Base-by-base conservation (phyloP, 2,797 vertebrate species). In the Diceros bicornis region DNA sequence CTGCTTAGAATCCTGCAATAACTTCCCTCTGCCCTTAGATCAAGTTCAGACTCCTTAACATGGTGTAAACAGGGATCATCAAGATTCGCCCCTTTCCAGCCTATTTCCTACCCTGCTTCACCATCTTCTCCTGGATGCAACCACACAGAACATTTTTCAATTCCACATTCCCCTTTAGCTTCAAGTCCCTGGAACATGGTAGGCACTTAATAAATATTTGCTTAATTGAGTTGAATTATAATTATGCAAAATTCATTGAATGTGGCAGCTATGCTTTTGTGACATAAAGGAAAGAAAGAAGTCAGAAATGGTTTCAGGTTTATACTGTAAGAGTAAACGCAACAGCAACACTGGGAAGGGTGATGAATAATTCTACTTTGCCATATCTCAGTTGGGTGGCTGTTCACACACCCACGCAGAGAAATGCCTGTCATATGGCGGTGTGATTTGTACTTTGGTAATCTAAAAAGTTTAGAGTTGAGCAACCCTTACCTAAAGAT, bases 191-290 rank as follows among this genome's bases (percentile, higher is more conserved):
- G n/a, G 37, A 69, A 79, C 9, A 25, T 44, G 44, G 21, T 64
- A 57, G 27, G n/a, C 41, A 75, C 27, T 81, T 59, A 64, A 71
- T 32, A 82, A 96, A 93, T 44, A 89, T 75, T 84, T 79, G 21
- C 59, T 88, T 86, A 79, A 83, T 34, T 21, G n/a, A 89, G 29
- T 41, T 93, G 47, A 82, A 77, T 71, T 95, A 83, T 86, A 74
- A 84, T 86, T 85, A 37, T 66, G 25, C 32, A 74, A 74, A 78
- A 95, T 59, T 55, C 5, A 52, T 21, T 47, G 16, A 72, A 91
- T 77, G n/a, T 10, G 93, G 6, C 41, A 92, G 78, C 4, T 91
- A 85, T 71, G 10, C 6, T n/a, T 95, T 91, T 89, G 62, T 84
- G 59, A 55, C 59, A 71, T 17, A 91, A 93, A 85, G 27, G n/a